phyloP scores from a whole-genome alignment of 92 coral and sea anemone species.

The Siderastrea radians region DNA sequence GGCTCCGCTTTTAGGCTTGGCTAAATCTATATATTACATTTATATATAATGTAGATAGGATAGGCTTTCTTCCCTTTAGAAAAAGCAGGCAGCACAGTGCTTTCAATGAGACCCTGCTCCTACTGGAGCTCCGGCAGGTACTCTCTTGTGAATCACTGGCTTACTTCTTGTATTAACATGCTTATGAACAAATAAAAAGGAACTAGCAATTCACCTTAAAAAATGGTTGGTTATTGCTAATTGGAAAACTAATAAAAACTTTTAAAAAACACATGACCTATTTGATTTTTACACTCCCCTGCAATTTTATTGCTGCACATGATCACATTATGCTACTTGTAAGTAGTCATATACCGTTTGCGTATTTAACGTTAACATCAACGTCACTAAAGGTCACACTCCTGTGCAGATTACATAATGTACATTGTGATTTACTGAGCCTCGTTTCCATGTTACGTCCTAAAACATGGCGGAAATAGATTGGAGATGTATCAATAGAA shows the following conservation, averaged over 20 bases:
- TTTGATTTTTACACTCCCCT: background rate
- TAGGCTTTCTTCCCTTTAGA: too few species aligned
- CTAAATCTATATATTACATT: too few species aligned
- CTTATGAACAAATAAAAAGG: background rate
- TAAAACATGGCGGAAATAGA: background rate
- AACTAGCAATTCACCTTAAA: background rate
- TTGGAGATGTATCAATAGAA: background rate
- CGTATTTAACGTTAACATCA: background rate
- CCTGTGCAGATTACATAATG: background rate
- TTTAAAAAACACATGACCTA: background rate
- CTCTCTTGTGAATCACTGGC: background rate
- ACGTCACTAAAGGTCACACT: conserved; percentile 6
- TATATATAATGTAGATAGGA: too few species aligned
- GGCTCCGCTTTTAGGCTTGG: too few species aligned
- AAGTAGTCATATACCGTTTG: background rate
- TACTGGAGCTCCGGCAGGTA: background rate
- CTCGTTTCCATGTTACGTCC: conserved; percentile 4
- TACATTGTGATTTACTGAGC: background rate
- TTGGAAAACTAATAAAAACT: background rate
- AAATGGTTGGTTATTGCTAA: background rate
- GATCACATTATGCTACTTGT: background rate
- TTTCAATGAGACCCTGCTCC: conserved; percentile 1
- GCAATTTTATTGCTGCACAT: background rate
- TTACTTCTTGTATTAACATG: background rate
- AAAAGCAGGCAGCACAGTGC: background rate